A percentile compares a stretch with the other conserved stretches of the same genome.
phyloP scores from a whole-genome alignment of 2,797 vertebrate species.

The Melanogrammus aeglefinus region DNA sequence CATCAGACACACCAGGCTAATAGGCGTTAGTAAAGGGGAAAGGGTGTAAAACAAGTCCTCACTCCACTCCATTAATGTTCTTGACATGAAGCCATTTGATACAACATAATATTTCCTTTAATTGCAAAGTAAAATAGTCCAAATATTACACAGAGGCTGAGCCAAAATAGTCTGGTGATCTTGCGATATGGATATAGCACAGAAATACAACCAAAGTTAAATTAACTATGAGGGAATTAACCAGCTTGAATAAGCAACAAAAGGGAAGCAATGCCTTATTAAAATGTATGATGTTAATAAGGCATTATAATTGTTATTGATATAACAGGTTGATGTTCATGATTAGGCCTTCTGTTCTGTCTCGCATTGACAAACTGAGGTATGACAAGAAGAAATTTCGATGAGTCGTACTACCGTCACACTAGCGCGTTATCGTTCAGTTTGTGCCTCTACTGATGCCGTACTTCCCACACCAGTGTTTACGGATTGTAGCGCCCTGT shows the following conservation, averaged over 20 bases:
- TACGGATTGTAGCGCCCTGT: too few relatives aligned
- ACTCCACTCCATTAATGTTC: not conserved
- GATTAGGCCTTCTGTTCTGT: too few relatives aligned
- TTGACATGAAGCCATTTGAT: not conserved
- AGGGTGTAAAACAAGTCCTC: not conserved
- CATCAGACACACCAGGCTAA: not conserved
- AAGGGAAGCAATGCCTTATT: too few relatives aligned
- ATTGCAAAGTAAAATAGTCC: not conserved
- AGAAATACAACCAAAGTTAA: not conserved
- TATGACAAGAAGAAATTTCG: not conserved
- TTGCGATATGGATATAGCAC: not conserved
- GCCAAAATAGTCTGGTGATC: not conserved
- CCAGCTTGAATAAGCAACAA: too few relatives aligned
- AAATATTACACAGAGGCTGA: not conserved
- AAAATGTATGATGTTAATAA: too few relatives aligned
- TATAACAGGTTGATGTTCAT: too few relatives aligned
- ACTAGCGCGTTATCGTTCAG: not conserved
- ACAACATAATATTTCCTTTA: not conserved
- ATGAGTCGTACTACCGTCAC: too few relatives aligned
- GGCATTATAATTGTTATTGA: too few relatives aligned
- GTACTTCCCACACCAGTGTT: slow-evolving; percentile 26
- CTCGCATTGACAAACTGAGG: too few relatives aligned
- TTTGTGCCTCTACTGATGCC: slow-evolving; percentile 39
- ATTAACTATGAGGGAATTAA: not conserved
- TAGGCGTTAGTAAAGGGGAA: not conserved